phyloP scores from a whole-genome alignment of 2,797 vertebrate species.

The Melanotaenia trifasciata region DNA sequence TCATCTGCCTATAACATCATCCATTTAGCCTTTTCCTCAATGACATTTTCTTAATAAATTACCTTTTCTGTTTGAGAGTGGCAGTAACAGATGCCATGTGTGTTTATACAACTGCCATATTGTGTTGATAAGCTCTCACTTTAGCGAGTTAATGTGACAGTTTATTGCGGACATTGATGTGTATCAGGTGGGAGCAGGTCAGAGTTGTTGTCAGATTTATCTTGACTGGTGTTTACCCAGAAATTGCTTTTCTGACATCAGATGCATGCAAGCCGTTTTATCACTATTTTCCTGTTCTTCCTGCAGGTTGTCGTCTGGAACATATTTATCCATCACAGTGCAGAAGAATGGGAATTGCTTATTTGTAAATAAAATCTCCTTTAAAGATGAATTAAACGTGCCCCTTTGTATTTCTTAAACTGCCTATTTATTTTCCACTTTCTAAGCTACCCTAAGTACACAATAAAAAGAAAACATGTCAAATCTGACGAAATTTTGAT shows the following conservation, averaged over 20 bases:
- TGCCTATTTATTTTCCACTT: background rate
- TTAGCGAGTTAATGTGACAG: slow-evolving; percentile 60
- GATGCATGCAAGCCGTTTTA: slow-evolving; percentile 35
- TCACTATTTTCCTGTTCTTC: slow-evolving; percentile 48
- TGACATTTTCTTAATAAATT: slow-evolving; percentile 48
- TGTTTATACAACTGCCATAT: slow-evolving; percentile 36
- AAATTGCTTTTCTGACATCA: slow-evolving; percentile 71
- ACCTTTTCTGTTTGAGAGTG: slow-evolving; percentile 30
- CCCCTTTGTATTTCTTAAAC: background rate
- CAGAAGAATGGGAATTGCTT: slow-evolving; percentile 76
- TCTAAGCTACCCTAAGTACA: background rate
- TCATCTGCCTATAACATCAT: slow-evolving; percentile 21
- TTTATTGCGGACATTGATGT: slow-evolving; percentile 59
- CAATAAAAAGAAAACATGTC: background rate
- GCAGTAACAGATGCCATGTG: slow-evolving; percentile 43
- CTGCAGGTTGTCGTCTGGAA: slow-evolving; percentile 80
- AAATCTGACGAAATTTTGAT: background rate
- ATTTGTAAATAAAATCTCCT: slow-evolving; percentile 91
- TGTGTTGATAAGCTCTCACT: slow-evolving; percentile 58
- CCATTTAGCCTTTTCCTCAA: slow-evolving; percentile 32
- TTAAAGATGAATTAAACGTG: slow-evolving; percentile 45
- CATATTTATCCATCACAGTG: slow-evolving; percentile 71
- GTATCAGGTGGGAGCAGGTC: slow-evolving; percentile 50
- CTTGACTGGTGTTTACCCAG: slow-evolving; percentile 47
- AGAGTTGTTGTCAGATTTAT: slow-evolving; percentile 66